Evolutionary conservation across 2,797 vertebrate genomes (phyloP), one percentile per base, ranked within the genome.

Genomic region (Schizothorax lantsangensis): DNA sequence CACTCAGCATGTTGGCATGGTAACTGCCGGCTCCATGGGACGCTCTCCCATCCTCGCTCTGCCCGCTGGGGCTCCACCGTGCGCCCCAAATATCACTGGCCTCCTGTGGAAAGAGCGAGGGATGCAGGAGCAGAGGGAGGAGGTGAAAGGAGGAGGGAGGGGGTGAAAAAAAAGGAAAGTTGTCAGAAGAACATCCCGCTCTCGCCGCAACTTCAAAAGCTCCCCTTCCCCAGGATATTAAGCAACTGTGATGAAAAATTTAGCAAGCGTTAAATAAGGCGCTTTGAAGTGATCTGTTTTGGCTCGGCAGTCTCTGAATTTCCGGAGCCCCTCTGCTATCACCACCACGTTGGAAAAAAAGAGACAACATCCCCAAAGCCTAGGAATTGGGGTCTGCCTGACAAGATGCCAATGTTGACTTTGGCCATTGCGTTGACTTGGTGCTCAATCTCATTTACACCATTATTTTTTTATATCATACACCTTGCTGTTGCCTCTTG

Each of bases 231-330:
- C 95, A 95, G 96, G 96, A 96, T 96, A 96, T 96, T 96, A 95
- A 95, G 95, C 93, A 93, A 95, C 96, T 96, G 95, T 96, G 96
- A 96, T 96, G 95, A 96, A 96, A 96, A 96, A 96, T 96, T 95
- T 96, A 96, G 95, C 93, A 93, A 95, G 95, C 95, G 94, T 96
- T 96, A 96, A 96, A 96, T 95, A 96, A 96, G 95, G 94, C 87
- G 94, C 96, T 96, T 96, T 96, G 96, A 96, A 96, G 96, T 96
- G 94, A 96, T 96, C 95, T 96, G 95, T 96, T 96, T 95, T 95
- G 94, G 95, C 95, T 96, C 95, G 90, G 94, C 94, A 94, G 95
- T 94, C 95, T 95, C 94, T 86, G 94, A 94, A 94, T 96, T 96
- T 96, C 95, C 94, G 92, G 95, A 93, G 94, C 95, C 92, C 91